Evolutionary conservation across 2,888 invertebrate genomes (phyloP).

Genomic region (Odontomyia ornata): DNA sequence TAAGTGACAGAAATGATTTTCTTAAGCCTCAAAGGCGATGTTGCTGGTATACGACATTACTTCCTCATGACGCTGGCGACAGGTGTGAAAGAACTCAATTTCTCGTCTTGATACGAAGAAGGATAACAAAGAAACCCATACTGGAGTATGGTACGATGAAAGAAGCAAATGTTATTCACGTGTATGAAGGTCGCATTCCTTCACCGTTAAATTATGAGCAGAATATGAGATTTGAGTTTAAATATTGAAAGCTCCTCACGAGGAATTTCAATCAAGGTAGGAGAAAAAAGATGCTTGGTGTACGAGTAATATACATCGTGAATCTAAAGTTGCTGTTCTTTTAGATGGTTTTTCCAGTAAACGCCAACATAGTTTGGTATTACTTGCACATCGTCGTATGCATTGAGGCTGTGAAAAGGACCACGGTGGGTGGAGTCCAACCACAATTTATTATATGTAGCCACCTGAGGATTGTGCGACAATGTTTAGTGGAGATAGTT

Average conservation of each 20-base stretch:
- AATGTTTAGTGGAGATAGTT: background rate
- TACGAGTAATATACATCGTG: too few species aligned
- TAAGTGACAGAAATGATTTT: conserved; percentile 24
- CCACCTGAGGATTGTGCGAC: conserved; percentile 20
- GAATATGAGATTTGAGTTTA: conserved; percentile 49
- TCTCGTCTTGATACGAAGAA: background rate
- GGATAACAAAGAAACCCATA: background rate
- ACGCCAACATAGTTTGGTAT: background rate
- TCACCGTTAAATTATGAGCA: conserved; percentile 44
- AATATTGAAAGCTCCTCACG: conserved; percentile 47
- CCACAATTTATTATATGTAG: background rate
- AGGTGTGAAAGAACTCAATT: conserved; percentile 24
- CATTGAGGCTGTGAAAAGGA: background rate
- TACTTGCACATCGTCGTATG: background rate
- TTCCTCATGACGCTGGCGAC: conserved; percentile 10
- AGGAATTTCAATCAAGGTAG: conserved; percentile 44
- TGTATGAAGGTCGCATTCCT: conserved; percentile 33
- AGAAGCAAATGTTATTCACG: background rate
- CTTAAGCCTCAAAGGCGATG: background rate
- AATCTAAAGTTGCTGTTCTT: too few species aligned
- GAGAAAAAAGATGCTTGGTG: background rate
- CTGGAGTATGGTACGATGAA: background rate
- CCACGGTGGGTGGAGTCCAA: background rate
- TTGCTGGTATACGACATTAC: background rate
- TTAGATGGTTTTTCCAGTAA: conserved; percentile 5